phyloP scores from a whole-genome alignment of 1,140 invertebrate species.

The Drosophila kurseongensis region DNA sequence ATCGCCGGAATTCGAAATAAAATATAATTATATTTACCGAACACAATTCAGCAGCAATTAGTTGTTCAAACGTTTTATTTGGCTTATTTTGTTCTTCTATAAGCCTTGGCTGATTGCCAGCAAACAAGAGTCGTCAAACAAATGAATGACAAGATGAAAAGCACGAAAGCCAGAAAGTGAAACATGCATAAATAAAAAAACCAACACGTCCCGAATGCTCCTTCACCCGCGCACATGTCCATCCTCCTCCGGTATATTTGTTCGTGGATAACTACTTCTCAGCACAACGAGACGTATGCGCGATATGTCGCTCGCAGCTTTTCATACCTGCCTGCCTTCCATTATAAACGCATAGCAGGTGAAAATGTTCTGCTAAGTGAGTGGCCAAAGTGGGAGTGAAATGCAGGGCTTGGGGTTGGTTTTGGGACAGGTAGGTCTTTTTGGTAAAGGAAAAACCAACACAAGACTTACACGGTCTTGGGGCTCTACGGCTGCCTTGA shows the following conservation, averaged over 20 bases:
- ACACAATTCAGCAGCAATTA: conserved; percentile 23
- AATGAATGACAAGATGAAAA: conserved; percentile 37
- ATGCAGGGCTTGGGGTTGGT: neutral
- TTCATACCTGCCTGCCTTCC: conserved; percentile 31
- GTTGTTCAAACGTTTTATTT: conserved; percentile 32
- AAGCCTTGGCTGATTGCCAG: conserved; percentile 64
- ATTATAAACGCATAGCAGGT: conserved; percentile 45
- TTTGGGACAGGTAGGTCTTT: conserved; percentile 3
- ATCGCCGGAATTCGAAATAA: neutral
- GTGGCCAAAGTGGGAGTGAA: conserved; percentile 15
- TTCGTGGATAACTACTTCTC: conserved; percentile 24
- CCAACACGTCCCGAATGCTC: conserved; percentile 25
- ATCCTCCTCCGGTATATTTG: conserved; percentile 2
- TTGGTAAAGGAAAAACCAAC: conserved; percentile 9
- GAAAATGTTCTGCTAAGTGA: conserved; percentile 37
- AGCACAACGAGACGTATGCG: conserved; percentile 47
- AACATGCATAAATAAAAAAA: conserved; percentile 40
- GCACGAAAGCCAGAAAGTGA: conserved; percentile 32
- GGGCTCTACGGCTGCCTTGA: conserved; percentile 39
- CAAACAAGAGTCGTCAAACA: conserved; percentile 55
- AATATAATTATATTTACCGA: neutral
- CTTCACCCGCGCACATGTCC: conserved; percentile 1
- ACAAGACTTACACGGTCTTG: conserved; percentile 1
- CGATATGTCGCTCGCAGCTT: conserved; percentile 28
- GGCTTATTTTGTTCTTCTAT: conserved; percentile 23